Conservation (phyloP, 2,888 invertebrate species). For the Pterobdella sp. region DNA sequence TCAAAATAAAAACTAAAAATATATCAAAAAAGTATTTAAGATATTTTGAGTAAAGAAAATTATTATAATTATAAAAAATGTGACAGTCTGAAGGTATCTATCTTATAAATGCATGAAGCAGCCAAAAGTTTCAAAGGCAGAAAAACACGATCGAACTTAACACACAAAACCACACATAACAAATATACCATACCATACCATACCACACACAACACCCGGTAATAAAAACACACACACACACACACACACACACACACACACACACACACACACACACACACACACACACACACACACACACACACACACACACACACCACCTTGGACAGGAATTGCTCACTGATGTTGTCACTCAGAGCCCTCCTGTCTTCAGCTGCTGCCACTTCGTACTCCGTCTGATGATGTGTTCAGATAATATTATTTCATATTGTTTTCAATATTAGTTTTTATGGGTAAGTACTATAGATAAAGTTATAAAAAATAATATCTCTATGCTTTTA, state of each 20-base stretch:
- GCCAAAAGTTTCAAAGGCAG: no score
- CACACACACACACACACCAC: constrained; percentile 38
- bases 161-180: constrained; percentile 9
- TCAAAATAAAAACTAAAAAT: no score
- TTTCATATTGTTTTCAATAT: no score
- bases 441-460: no score
- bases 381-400: constrained; percentile 79
- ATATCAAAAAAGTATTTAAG: no score
- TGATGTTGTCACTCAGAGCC: constrained; percentile 64
- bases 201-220: not conserved
- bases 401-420: no score
- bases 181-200: not conserved
- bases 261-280: not conserved
- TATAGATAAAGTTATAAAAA: no score
- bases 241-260: not conserved
- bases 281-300: not conserved
- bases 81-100: no score
- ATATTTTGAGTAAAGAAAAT: no score
- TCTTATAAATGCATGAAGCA: no score
- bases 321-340: constrained; percentile 57
- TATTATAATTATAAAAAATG: no score
- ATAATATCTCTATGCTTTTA: no score
- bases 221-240: constrained; percentile 9
- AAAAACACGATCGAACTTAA: not conserved
- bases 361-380: constrained; percentile 80